Percentiles rank a stretch among this genome's conserved stretches.
These are phyloP conservation scores for Tauraco hartlaubi DNA, from an alignment of 2,797 vertebrate species.

Conservation along the genomic window DNA sequence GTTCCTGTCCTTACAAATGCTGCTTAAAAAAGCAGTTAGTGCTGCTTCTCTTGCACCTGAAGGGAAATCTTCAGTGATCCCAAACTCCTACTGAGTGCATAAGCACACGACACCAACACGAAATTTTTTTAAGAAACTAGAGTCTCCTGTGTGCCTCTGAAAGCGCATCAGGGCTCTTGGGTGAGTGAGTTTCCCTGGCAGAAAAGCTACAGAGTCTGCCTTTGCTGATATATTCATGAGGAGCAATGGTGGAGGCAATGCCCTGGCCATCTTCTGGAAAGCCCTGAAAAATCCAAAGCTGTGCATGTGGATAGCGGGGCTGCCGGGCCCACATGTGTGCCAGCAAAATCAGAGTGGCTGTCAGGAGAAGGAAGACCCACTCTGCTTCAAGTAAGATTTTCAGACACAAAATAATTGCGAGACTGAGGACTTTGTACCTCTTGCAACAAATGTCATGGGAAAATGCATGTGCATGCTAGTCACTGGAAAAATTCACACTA, in stretches of 20 bases:
- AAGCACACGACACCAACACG: not conserved
- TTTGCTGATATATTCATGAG: not conserved
- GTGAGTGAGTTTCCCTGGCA: not conserved
- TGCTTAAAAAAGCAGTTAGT: not conserved
- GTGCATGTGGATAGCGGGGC: not conserved
- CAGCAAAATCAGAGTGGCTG: not conserved
- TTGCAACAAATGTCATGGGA: not conserved
- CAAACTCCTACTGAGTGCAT: not conserved
- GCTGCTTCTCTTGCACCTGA: not conserved
- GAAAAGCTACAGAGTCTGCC: not conserved
- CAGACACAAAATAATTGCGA: not conserved
- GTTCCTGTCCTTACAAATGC: accelerated
- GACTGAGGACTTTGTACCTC: not conserved
- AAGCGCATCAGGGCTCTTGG: not conserved
- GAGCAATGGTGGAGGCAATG: not conserved
- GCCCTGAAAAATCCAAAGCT: not conserved
- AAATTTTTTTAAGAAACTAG: not conserved
- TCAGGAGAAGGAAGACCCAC: not conserved
- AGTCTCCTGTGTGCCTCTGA: not conserved
- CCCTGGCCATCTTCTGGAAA: not conserved
- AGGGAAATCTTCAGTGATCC: not conserved
- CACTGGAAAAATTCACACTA: not conserved
- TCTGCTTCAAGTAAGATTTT: not conserved
- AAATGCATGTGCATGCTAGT: not conserved
- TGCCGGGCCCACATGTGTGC: not conserved